Percentiles rank a stretch among this genome's conserved stretches.
These are phyloP conservation scores for Trichacis sp. DNA, from an alignment of 2,888 invertebrate species.

Conservation along the genomic window DNA sequence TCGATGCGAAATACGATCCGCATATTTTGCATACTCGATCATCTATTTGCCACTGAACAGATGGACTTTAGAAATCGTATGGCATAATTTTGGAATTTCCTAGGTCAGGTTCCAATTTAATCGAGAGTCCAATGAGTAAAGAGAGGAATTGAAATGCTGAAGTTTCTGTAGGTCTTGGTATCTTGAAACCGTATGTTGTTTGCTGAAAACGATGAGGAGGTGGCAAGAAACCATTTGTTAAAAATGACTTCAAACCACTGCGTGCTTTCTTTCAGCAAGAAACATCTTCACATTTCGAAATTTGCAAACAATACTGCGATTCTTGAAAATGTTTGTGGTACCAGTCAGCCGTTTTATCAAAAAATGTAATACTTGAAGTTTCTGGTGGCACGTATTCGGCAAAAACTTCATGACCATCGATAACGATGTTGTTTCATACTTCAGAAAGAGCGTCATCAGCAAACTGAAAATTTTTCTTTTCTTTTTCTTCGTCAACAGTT, in stretches of 20 bases:
- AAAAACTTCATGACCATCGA: slow-evolving; percentile 10
- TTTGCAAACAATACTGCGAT: slow-evolving; percentile 49
- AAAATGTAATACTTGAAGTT: slow-evolving; percentile 38
- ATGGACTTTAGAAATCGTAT: slow-evolving; percentile 17
- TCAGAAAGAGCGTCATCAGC: slow-evolving; percentile 53
- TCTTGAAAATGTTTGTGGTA: slow-evolving; percentile 46
- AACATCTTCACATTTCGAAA: slow-evolving; percentile 12
- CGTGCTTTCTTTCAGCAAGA: slow-evolving; percentile 10
- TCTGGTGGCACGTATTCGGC: slow-evolving; percentile 16
- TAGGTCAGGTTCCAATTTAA: not conserved
- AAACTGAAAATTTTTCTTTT: slow-evolving; percentile 55
- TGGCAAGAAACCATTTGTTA: slow-evolving; percentile 14
- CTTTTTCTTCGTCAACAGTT: slow-evolving; percentile 55
- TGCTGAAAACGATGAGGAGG: not conserved
- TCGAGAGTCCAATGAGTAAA: not conserved
- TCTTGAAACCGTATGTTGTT: too few relatives aligned
- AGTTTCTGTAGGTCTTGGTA: not conserved
- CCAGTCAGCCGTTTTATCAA: slow-evolving; percentile 42
- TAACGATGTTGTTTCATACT: slow-evolving; percentile 35
- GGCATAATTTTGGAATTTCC: not conserved
- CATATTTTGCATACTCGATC: slow-evolving; percentile 8
- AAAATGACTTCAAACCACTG: slow-evolving; percentile 8
- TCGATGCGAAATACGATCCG: slow-evolving; percentile 15
- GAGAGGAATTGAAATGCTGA: not conserved
- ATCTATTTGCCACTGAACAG: slow-evolving; percentile 5